Evolutionary conservation across 2,113 vertebrate genomes (phyloP).

Genomic region (Urocitellus parryii): DNA sequence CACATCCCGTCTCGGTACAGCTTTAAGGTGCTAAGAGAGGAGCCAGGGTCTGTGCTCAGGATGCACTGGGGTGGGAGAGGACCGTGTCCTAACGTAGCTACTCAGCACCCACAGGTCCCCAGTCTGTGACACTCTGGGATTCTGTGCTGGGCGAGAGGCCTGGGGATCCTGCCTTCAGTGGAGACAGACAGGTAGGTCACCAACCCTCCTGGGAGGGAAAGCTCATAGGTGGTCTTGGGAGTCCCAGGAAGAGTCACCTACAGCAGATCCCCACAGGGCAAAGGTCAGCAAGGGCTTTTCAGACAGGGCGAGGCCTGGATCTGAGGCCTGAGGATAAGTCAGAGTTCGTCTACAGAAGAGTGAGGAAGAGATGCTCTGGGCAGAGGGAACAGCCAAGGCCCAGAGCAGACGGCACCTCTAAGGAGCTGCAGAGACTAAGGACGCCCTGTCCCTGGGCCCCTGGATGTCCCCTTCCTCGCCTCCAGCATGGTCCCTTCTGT

Average conservation of each 20-base stretch:
- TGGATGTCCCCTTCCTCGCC: background rate
- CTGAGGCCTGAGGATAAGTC: background rate
- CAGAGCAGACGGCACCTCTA: background rate
- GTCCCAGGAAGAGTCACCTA: background rate
- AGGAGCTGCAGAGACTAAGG: background rate
- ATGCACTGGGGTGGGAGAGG: background rate
- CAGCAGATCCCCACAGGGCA: background rate
- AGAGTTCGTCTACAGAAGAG: background rate
- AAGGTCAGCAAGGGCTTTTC: background rate
- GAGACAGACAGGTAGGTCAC: background rate
- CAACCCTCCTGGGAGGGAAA: background rate
- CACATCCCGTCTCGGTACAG: rapidly evolving
- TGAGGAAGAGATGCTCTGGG: background rate
- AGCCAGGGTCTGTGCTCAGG: background rate
- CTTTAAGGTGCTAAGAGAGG: background rate
- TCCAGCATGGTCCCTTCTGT: background rate
- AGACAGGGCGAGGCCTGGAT: too few relatives aligned
- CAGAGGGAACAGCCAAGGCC: background rate
- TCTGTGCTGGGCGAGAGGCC: background rate
- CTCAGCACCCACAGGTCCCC: background rate
- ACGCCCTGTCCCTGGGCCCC: background rate
- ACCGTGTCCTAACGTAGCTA: background rate
- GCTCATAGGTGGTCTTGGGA: background rate
- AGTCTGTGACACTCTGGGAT: background rate
- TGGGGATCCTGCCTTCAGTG: background rate